These are phyloP conservation scores for Zhuqinia jingwanae DNA, from an alignment of 2,888 invertebrate genomes.

Conservation along the genomic window DNA sequence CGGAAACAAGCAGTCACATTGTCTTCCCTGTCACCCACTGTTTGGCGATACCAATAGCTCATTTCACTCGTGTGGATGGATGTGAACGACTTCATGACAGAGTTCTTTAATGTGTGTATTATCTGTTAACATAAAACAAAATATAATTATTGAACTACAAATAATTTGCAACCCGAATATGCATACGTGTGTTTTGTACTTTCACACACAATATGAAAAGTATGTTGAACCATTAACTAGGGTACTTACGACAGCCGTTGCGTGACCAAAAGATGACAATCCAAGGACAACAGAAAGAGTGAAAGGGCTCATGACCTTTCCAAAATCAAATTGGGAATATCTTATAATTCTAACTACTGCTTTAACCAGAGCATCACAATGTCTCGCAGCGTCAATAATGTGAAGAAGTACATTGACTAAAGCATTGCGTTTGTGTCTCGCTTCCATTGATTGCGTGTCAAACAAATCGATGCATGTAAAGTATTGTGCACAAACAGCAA, in stretches of 20 bases:
- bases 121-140: too few relatives aligned
- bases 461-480: conserved; percentile 49
- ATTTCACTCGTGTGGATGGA: conserved; percentile 54
- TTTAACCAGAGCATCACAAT: conserved; percentile 58
- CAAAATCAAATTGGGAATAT: conserved; percentile 69
- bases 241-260: conserved; percentile 71
- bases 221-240: too few relatives aligned
- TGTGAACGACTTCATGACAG: conserved; percentile 70
- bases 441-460: conserved; percentile 18
- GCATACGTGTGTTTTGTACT: too few relatives aligned
- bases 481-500: conserved; percentile 67
- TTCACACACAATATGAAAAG: too few relatives aligned
- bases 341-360: conserved; percentile 74
- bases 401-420: conserved; percentile 76
- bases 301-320: conserved; percentile 74
- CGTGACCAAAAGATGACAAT: conserved; percentile 70
- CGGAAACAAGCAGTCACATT: conserved; percentile 65
- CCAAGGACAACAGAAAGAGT: conserved; percentile 73
- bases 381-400: conserved; percentile 73
- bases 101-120: conserved; percentile 64
- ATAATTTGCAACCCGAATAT: too few relatives aligned
- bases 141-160: too few relatives aligned
- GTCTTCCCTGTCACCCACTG: conserved; percentile 40
- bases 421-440: conserved; percentile 67
- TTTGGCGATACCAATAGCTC: conserved; percentile 68